A percentile compares a stretch with the other conserved stretches of the same genome.
Conservation (phyloP, 2,797 vertebrate species). For the Phataginus tricuspis region DNA sequence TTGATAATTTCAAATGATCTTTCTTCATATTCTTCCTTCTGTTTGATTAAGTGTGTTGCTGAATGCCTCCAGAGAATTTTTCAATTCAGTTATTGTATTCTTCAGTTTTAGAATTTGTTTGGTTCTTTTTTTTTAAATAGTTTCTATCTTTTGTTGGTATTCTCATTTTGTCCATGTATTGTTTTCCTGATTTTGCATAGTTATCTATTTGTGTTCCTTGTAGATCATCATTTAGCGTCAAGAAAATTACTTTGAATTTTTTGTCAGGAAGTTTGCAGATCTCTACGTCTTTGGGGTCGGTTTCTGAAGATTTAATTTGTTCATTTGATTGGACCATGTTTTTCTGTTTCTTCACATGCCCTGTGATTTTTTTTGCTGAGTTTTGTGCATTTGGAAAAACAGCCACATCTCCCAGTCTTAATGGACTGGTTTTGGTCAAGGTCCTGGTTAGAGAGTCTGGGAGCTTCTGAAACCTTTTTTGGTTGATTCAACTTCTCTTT, state of each 20-base stretch:
- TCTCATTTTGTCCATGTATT: not conserved
- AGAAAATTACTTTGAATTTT: not conserved
- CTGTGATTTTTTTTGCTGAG: not conserved
- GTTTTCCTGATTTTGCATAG: slow-evolving; percentile 8
- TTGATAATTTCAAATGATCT: not conserved
- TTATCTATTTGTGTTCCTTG: not conserved
- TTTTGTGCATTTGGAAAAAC: slow-evolving; percentile 9
- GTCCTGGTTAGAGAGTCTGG: too few relatives aligned
- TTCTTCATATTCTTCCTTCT: not conserved
- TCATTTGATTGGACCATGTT: not conserved
- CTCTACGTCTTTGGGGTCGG: not conserved
- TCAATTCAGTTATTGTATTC: not conserved
- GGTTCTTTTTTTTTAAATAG: not conserved
- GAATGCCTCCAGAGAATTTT: slow-evolving; percentile 21
- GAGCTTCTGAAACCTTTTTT: too few relatives aligned
- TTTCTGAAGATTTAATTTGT: not conserved
- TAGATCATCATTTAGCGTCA: not conserved
- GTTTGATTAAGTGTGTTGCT: not conserved
- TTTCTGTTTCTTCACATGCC: not conserved
- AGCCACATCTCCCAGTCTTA: not conserved
- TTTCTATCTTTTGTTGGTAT: not conserved
- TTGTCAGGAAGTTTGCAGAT: not conserved
- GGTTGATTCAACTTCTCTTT: not conserved
- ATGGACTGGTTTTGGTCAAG: not conserved
- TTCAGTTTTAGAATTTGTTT: not conserved